A percentile compares a stretch with the other conserved stretches of the same genome.
phyloP scores from a whole-genome alignment of 2,888 invertebrate genomes.

The Heliconius cydno region DNA sequence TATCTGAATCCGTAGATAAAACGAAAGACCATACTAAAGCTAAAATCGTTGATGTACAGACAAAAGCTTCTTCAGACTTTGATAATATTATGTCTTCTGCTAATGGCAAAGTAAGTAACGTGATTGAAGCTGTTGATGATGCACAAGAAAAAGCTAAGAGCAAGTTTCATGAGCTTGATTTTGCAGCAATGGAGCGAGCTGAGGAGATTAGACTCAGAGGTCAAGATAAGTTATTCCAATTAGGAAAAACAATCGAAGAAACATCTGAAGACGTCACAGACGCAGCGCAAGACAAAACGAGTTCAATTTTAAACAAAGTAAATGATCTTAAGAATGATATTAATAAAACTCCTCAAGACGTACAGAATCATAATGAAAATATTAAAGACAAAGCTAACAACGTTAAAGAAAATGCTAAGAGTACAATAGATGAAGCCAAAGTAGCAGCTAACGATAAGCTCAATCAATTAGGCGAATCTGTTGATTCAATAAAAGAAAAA shows the following conservation, averaged over 20 bases:
- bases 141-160: slow-evolving; percentile 65
- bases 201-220: slow-evolving; percentile 65
- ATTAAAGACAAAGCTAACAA: slow-evolving; percentile 61
- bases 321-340: slow-evolving; percentile 60
- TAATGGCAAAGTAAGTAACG: slow-evolving; percentile 65
- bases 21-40: slow-evolving; percentile 56
- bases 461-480: slow-evolving; percentile 62
- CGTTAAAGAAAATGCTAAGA: slow-evolving; percentile 61
- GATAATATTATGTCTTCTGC: slow-evolving; percentile 59
- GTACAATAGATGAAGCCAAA: slow-evolving; percentile 60
- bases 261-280: slow-evolving; percentile 60
- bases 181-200: slow-evolving; percentile 69
- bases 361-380: slow-evolving; percentile 55
- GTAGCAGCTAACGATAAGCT: slow-evolving; percentile 64
- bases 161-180: slow-evolving; percentile 72
- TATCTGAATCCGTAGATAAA: slow-evolving; percentile 58
- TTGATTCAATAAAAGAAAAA: slow-evolving; percentile 65
- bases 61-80: slow-evolving; percentile 57
- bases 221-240: slow-evolving; percentile 58
- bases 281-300: slow-evolving; percentile 46
- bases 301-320: slow-evolving; percentile 49
- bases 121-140: slow-evolving; percentile 63
- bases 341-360: slow-evolving; percentile 64
- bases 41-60: slow-evolving; percentile 57
- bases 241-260: slow-evolving; percentile 62